Conservation (phyloP, 2,797 vertebrate species). For the Acanthopagrus latus region DNA sequence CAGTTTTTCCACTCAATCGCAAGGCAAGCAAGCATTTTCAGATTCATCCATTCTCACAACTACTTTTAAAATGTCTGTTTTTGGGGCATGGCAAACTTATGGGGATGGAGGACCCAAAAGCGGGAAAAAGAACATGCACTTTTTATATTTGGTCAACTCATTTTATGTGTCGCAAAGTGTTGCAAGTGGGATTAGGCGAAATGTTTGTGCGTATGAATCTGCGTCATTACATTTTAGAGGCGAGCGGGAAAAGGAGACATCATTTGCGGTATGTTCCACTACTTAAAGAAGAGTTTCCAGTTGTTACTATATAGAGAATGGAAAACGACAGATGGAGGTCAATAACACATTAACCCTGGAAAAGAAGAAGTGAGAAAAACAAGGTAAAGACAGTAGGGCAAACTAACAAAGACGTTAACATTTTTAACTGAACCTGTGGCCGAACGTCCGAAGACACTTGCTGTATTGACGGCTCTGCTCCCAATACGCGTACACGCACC, state of each 20-base stretch:
- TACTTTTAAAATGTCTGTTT: background rate
- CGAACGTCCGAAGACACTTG: background rate
- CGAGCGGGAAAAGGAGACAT: background rate
- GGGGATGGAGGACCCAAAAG: background rate
- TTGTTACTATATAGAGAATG: background rate
- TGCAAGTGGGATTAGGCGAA: background rate
- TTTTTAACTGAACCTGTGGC: background rate
- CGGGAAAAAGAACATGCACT: background rate
- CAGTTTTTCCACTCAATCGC: background rate
- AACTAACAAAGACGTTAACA: background rate
- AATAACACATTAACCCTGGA: background rate
- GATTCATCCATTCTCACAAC: background rate
- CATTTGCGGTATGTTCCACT: background rate
- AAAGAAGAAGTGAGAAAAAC: conserved; percentile 4
- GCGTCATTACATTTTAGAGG: background rate
- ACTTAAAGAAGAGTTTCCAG: background rate
- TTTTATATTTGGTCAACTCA: background rate
- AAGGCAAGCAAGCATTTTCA: background rate
- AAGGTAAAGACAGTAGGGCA: background rate
- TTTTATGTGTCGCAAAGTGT: background rate
- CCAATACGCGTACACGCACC: conserved; percentile 17
- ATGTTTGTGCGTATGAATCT: background rate
- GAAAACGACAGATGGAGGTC: conserved; percentile 21
- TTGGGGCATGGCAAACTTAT: background rate
- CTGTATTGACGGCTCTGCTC: conserved; percentile 13